Evolutionary conservation across 1,140 invertebrate genomes (phyloP), one percentile per base, ranked within the genome.

Genomic region (Scaptomyza graminum): DNA sequence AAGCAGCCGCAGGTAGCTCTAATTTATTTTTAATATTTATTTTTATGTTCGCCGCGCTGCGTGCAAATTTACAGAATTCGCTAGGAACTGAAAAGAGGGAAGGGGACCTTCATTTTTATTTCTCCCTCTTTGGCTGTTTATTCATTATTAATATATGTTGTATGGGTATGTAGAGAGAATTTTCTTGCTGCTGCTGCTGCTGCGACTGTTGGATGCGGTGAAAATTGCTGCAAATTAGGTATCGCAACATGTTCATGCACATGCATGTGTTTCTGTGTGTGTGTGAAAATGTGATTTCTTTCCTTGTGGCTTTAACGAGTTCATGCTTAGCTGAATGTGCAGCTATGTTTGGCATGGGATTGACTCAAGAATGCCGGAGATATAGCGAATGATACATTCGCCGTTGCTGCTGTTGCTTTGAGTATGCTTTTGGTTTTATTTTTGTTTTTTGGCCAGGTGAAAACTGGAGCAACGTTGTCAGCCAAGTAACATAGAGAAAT

Each of bases 11-110:
- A 57, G 82, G 78, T 78, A 82, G 74, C 71, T 82, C 70, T 85
- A 82, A 85, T 88, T 88, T 85, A 88, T 85, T 85, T 88, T 85
- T 85, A 72, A 85, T 85, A 82, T 78, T 85, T 85, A 85, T 85
- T 81, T 85, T 78, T 70, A 82, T 78, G 67, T 74, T 66, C 50
- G 67, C 61, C 50, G 56, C 61, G 65, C 59, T 67, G 77, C 77
- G 82, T 81, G 82, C 63, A 68, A 64, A 74, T 77, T 87, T 84
- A 67, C 63, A 74, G 46, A 81, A 52, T 60, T 51, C 7, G 25
- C 47, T 16, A 37, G 9, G 59, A 13, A 28, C 13, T 28, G 4
- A 22, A 39, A 22, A 22, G 18, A 22, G 28, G 39, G 28, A 34
- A 44, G 54, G 41, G 46, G 43, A 12, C 8, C 31, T 64, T 72